Conservation (phyloP, 2,797 vertebrate species). For the Anguilla obscura region DNA sequence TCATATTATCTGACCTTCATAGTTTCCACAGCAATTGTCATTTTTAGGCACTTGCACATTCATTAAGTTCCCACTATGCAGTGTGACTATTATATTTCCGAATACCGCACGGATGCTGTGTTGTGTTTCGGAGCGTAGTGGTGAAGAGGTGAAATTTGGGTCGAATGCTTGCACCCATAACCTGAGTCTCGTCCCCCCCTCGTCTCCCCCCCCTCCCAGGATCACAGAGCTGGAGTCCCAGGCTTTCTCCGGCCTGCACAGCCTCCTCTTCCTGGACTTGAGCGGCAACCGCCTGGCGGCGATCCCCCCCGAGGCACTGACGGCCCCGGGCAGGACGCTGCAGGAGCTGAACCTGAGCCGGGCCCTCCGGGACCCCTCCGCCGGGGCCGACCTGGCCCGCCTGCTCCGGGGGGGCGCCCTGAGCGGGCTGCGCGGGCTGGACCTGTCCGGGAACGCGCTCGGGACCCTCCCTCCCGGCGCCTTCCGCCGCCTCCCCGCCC, state of each 20-base stretch:
- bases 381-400: constrained; percentile 61
- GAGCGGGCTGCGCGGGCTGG: constrained; percentile 59
- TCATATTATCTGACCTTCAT: not conserved
- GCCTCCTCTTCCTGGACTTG: constrained; percentile 73
- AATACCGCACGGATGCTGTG: not conserved
- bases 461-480: constrained; percentile 64
- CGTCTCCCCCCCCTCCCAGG: constrained; percentile 52
- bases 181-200: not conserved
- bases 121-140: not conserved
- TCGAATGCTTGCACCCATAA: not conserved
- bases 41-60: not conserved
- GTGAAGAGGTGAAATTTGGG: not conserved
- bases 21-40: not conserved
- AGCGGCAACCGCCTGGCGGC: constrained; percentile 74
- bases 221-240: constrained; percentile 69
- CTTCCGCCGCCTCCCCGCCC: constrained; percentile 61
- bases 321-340: constrained; percentile 62
- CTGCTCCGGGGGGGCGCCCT: constrained; percentile 67
- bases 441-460: constrained; percentile 73
- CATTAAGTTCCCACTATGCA: too few species aligned
- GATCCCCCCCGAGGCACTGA: constrained; percentile 74
- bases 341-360: constrained; percentile 76
- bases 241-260: constrained; percentile 66
- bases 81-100: not conserved
- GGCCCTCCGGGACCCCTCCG: constrained; percentile 72